A percentile compares a stretch with the other conserved stretches of the same genome.
phyloP scores from a whole-genome alignment of 92 coral and sea anemone genomes.

The Actinostola sp. region DNA sequence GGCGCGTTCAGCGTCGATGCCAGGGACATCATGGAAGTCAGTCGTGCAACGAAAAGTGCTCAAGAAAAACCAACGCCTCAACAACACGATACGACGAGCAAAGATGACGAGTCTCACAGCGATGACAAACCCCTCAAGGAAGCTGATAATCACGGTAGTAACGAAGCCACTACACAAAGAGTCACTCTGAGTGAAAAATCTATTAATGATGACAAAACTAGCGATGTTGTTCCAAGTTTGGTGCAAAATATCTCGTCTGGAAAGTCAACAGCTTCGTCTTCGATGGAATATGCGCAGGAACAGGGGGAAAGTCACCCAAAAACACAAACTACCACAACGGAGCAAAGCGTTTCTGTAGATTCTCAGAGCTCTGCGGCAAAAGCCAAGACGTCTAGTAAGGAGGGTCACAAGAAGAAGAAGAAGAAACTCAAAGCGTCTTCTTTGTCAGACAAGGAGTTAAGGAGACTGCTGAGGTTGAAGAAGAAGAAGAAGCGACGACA shows the following conservation, averaged over 20 bases:
- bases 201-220: background rate
- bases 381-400: background rate
- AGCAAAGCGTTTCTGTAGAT: too few species aligned
- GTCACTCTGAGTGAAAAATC: background rate
- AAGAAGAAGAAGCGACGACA: conserved; percentile 73
- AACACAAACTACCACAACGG: too few species aligned
- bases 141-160: background rate
- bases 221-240: background rate
- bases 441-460: conserved; percentile 55
- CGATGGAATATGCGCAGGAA: background rate
- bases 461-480: conserved; percentile 46
- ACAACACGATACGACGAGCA: background rate
- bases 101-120: background rate
- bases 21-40: conserved; percentile 57
- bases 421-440: conserved; percentile 39
- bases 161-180: background rate
- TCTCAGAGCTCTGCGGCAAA: background rate
- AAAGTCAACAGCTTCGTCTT: background rate
- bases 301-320: too few species aligned
- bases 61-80: background rate
- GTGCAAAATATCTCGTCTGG: background rate
- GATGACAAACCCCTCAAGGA: background rate
- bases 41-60: conserved; percentile 1
- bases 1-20: conserved; percentile 63
- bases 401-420: conserved; percentile 17